phyloP scores from a whole-genome alignment of 2,113 vertebrate genomes.

The Lophotis ruficrista region DNA sequence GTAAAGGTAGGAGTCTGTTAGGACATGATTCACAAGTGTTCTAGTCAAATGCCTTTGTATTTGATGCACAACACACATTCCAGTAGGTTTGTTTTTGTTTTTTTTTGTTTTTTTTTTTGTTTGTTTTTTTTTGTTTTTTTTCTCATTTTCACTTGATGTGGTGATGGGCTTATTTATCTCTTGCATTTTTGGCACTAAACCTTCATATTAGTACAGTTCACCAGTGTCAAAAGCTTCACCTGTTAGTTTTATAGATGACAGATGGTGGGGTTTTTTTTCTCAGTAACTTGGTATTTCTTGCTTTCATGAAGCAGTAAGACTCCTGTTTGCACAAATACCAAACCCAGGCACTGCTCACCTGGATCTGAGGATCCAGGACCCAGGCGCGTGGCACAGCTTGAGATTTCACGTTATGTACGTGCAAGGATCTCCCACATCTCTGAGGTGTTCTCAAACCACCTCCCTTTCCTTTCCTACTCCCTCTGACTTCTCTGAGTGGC shows the following conservation, averaged over 20 bases:
- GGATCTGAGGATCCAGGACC: not conserved
- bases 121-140: not conserved
- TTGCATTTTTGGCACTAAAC: slow-evolving; percentile 8
- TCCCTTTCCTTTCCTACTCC: not conserved
- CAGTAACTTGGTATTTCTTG: not conserved
- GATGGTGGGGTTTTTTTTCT: not conserved
- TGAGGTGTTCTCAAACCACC: not conserved
- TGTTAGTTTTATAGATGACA: not conserved
- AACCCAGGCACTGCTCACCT: not conserved
- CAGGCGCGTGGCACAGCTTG: not conserved
- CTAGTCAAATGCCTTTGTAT: slow-evolving; percentile 4
- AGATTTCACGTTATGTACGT: not conserved
- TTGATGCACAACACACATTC: not conserved
- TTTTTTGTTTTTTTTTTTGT: too few relatives aligned
- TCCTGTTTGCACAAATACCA: not conserved
- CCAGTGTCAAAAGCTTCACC: not conserved
- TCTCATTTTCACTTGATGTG: not conserved
- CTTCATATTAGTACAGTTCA: not conserved
- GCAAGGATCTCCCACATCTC: not conserved
- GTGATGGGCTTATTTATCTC: not conserved
- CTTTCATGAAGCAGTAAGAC: not conserved
- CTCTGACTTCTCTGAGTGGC: not conserved
- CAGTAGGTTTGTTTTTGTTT: not conserved
- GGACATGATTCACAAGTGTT: not conserved
- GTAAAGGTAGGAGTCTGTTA: not conserved